Percentiles rank a stretch among this genome's conserved stretches.
Conservation (phyloP, 37 sponge, comb jelly and placozoan species). For the Chondrosia reniformis region DNA sequence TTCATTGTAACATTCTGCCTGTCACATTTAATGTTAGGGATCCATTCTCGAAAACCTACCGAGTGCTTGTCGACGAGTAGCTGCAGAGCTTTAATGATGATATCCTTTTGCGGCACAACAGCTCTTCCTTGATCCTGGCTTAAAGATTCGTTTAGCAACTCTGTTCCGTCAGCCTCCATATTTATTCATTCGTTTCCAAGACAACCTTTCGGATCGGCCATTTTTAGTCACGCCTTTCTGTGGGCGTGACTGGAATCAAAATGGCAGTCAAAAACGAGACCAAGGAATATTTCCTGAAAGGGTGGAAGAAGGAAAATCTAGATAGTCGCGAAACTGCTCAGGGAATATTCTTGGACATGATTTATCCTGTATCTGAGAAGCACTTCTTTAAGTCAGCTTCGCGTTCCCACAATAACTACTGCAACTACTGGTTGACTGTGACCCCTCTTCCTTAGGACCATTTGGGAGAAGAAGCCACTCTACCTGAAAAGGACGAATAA, state of each 20-base stretch:
- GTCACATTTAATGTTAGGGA: neutral
- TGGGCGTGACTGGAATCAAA: no score
- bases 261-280: no score
- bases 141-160: neutral
- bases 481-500: slow-evolving; percentile 47
- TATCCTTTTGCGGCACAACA: neutral
- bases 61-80: slow-evolving; percentile 63
- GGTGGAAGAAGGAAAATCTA: no score
- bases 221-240: no score
- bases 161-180: neutral
- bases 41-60: slow-evolving; percentile 26
- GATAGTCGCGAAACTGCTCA: slow-evolving; percentile 71
- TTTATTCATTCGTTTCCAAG: no score
- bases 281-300: no score
- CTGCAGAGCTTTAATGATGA: slow-evolving; percentile 34
- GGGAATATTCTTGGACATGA: slow-evolving; percentile 72
- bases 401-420: neutral
- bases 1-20: no score
- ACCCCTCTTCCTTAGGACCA: slow-evolving; percentile 36
- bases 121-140: neutral
- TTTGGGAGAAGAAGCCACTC: slow-evolving; percentile 91
- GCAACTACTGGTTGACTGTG: neutral
- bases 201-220: no score
- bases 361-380: slow-evolving; percentile 57
- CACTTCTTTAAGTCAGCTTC: slow-evolving; percentile 43